phyloP scores from a whole-genome alignment of 2,888 invertebrate species.

The Lithosia quadra region DNA sequence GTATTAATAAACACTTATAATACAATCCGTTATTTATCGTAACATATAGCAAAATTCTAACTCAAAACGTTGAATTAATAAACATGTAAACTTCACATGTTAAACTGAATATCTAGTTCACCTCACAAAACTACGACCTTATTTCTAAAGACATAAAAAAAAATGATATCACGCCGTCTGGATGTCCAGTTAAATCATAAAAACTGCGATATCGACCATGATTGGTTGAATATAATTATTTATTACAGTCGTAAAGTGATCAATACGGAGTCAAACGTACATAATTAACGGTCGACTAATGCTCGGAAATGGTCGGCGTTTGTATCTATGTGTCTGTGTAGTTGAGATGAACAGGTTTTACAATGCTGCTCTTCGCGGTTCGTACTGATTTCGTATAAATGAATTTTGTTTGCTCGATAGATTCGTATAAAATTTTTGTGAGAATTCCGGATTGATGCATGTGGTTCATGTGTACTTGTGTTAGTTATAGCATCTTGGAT shows the following conservation, averaged over 20 bases:
- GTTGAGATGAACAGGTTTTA: slow-evolving; percentile 25
- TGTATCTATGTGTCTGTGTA: slow-evolving; percentile 28
- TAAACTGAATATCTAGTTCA: slow-evolving; percentile 15
- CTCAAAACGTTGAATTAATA: neutral
- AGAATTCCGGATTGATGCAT: slow-evolving; percentile 6
- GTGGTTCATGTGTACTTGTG: neutral
- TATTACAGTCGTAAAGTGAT: slow-evolving; percentile 56
- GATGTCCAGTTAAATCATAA: slow-evolving; percentile 54
- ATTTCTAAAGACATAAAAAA: slow-evolving; percentile 44
- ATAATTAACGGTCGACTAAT: slow-evolving; percentile 54
- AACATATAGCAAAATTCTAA: neutral
- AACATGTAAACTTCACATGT: neutral
- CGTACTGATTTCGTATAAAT: slow-evolving; percentile 18
- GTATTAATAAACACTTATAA: neutral
- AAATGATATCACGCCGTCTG: slow-evolving; percentile 44
- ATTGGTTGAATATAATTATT: slow-evolving; percentile 55
- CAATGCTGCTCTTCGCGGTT: slow-evolving; percentile 22
- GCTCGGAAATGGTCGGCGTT: slow-evolving; percentile 49
- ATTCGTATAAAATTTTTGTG: slow-evolving; percentile 16
- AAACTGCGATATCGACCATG: slow-evolving; percentile 53
- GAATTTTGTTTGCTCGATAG: slow-evolving; percentile 17
- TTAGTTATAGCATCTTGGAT: neutral
- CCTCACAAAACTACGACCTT: slow-evolving; percentile 23
- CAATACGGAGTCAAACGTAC: slow-evolving; percentile 55
- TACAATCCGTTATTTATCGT: neutral